phyloP scores from a whole-genome alignment of 1,140 invertebrate species.

The Ceratosolen fusciceps region DNA sequence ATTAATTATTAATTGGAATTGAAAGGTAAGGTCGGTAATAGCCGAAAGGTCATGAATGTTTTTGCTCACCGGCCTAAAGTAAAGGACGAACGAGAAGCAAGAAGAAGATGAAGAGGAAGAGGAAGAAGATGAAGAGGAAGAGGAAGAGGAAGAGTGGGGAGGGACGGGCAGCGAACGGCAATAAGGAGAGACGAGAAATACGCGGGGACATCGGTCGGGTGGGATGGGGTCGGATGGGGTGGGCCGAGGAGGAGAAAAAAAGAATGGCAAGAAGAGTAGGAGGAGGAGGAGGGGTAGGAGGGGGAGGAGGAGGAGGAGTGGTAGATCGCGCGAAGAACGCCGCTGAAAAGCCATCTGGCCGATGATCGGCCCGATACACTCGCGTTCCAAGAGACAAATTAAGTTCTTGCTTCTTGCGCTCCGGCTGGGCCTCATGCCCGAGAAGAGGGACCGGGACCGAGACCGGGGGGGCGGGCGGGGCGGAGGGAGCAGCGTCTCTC shows the following conservation, averaged over 20 bases:
- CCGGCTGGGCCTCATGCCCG: slow-evolving; percentile 6
- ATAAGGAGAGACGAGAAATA: too few relatives aligned
- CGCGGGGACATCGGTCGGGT: too few relatives aligned
- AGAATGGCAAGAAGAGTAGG: slow-evolving; percentile 20
- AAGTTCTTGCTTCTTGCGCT: slow-evolving; percentile 64
- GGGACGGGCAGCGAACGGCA: too few relatives aligned
- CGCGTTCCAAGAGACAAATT: slow-evolving; percentile 67
- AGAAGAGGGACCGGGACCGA: not conserved
- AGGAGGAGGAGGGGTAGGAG: not conserved
- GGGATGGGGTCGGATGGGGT: too few relatives aligned
- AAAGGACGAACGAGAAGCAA: slow-evolving; percentile 19
- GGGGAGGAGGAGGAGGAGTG: slow-evolving; percentile 30
- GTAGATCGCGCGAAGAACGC: slow-evolving; percentile 48
- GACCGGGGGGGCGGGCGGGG: not conserved
- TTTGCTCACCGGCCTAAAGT: slow-evolving; percentile 17
- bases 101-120: slow-evolving; percentile 19
- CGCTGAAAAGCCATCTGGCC: slow-evolving; percentile 54
- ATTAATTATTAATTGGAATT: slow-evolving; percentile 11
- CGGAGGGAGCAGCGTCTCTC: too few relatives aligned
- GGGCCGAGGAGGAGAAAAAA: slow-evolving; percentile 5
- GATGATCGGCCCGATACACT: slow-evolving; percentile 62
- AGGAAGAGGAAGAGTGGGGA: slow-evolving; percentile 32
- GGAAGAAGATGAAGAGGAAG: not conserved
- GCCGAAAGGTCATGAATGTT: not conserved
- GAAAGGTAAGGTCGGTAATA: not conserved